Conservation (phyloP, 2,888 invertebrate species). For the Lasius platythorax region DNA sequence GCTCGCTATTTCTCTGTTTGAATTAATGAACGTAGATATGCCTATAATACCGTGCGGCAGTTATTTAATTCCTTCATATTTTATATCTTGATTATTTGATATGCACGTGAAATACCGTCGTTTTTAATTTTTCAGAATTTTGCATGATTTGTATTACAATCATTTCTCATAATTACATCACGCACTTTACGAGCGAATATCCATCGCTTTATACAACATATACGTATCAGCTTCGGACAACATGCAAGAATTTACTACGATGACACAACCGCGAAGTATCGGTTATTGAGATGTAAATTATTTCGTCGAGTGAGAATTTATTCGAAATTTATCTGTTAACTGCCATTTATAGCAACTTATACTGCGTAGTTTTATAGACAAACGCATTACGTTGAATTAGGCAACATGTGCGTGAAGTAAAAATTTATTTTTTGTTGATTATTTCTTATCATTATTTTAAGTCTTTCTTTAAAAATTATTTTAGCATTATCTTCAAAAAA, state of each 20-base stretch:
- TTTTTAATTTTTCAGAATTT: neutral
- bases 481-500: neutral
- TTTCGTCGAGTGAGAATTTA: constrained; percentile 8
- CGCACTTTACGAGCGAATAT: constrained; percentile 21
- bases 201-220: neutral
- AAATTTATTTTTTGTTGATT: neutral
- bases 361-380: neutral
- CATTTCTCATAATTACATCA: constrained; percentile 40
- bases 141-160: neutral
- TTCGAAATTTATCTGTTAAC: constrained; percentile 11
- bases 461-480: neutral
- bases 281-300: constrained; percentile 35
- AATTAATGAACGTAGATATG: constrained; percentile 8
- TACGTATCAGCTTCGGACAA: neutral
- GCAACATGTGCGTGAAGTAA: neutral
- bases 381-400: neutral
- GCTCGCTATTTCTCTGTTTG: neutral
- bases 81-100: neutral
- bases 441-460: neutral
- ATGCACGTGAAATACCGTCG: neutral
- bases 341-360: neutral
- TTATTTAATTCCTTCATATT: constrained; percentile 22
- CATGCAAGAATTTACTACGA: constrained; percentile 13
- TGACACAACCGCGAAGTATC: constrained; percentile 1
- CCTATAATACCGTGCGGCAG: neutral